phyloP scores from a whole-genome alignment of 2,888 invertebrate genomes.

The Drosophila austrosaltans region DNA sequence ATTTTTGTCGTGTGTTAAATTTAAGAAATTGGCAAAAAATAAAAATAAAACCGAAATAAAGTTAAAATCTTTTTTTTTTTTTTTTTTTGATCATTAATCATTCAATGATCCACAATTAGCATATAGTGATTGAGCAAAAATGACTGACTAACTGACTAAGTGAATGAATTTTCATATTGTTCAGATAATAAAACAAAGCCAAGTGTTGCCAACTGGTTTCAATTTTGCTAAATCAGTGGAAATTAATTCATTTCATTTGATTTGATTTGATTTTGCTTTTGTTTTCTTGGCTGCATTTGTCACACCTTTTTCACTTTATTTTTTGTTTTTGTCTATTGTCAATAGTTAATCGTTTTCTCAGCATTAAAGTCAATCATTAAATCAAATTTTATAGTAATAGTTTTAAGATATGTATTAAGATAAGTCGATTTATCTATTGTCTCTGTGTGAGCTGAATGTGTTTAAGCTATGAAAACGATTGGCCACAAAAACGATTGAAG shows the following conservation, averaged over 20 bases:
- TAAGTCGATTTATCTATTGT: background rate
- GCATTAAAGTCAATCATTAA: background rate
- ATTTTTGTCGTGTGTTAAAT: conserved; percentile 39
- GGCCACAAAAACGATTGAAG: too few relatives aligned
- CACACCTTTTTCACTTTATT: background rate
- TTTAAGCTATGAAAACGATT: background rate
- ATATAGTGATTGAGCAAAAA: background rate
- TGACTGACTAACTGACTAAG: background rate
- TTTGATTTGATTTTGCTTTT: background rate
- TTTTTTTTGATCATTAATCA: conserved; percentile 60
- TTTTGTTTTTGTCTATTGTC: background rate
- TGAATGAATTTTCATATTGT: conserved; percentile 9
- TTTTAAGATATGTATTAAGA: background rate
- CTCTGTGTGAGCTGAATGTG: too few relatives aligned
- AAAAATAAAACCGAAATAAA: background rate
- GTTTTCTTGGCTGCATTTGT: background rate
- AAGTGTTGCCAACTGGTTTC: conserved; percentile 8
- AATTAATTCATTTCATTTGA: background rate
- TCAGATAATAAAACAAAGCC: background rate
- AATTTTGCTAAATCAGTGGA: background rate
- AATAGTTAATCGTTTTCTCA: background rate
- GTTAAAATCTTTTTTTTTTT: too few relatives aligned
- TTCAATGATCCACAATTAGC: conserved; percentile 5
- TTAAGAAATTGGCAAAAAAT: conserved; percentile 50
- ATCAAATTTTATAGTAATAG: background rate